These are phyloP conservation scores for Exephanes ischioxanthus DNA, from an alignment of 2,888 invertebrate genomes.

Conservation along the genomic window DNA sequence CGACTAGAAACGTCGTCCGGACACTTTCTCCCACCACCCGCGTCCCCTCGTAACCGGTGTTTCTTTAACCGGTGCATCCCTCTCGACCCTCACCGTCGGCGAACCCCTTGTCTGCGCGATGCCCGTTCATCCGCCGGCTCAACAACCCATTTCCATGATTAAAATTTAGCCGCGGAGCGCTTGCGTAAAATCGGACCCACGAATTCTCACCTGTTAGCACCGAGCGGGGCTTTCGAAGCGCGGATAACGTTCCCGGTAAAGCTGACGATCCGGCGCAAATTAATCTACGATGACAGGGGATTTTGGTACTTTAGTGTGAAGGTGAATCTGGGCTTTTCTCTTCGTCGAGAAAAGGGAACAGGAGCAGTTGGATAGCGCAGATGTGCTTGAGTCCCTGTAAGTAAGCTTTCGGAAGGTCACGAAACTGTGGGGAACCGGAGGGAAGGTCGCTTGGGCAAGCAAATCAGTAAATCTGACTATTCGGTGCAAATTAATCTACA, in stretches of 20 bases:
- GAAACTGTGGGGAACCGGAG: slow-evolving; percentile 33
- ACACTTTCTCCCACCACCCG: slow-evolving; percentile 32
- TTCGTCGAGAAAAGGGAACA: neutral
- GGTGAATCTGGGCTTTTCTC: neutral
- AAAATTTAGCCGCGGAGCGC: slow-evolving; percentile 76
- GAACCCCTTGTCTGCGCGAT: slow-evolving; percentile 41
- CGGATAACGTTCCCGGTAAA: neutral
- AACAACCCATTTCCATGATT: slow-evolving; percentile 82
- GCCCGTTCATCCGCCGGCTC: slow-evolving; percentile 68
- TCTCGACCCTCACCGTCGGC: slow-evolving; percentile 43
- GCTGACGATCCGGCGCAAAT: neutral
- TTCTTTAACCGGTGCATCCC: slow-evolving; percentile 49
- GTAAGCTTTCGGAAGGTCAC: slow-evolving; percentile 12
- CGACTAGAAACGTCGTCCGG: slow-evolving; percentile 72
- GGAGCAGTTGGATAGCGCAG: neutral
- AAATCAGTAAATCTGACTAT: neutral
- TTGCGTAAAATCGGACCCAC: neutral
- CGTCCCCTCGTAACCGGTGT: slow-evolving; percentile 57
- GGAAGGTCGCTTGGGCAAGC: slow-evolving; percentile 73
- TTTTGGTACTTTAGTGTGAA: neutral
- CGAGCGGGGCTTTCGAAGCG: neutral
- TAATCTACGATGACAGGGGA: neutral
- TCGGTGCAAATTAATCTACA: neutral
- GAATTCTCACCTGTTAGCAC: slow-evolving; percentile 21
- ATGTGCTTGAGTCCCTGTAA: neutral